A percentile compares a stretch with the other conserved stretches of the same genome.
phyloP scores from a whole-genome alignment of 2,797 vertebrate species.

The Brachymystax lenok region DNA sequence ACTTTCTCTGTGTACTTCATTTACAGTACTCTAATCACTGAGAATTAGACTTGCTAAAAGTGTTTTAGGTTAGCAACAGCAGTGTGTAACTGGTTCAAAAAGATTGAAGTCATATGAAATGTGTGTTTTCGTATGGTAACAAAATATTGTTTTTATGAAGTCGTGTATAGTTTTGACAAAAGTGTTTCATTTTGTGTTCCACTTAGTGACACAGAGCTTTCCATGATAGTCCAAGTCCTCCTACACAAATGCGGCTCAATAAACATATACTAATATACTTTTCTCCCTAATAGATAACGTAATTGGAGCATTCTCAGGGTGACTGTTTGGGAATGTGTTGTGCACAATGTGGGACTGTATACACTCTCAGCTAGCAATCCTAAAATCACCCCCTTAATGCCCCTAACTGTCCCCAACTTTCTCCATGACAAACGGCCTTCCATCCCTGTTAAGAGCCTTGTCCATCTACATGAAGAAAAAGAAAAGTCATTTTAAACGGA shows the following conservation, averaged over 20 bases:
- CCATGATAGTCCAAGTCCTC: not conserved
- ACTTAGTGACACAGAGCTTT: not conserved
- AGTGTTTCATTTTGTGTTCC: no score
- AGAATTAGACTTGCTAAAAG: no score
- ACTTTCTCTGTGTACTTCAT: no score
- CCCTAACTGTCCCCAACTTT: not conserved
- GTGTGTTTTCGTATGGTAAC: no score
- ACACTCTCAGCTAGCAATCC: not conserved
- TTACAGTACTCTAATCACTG: no score
- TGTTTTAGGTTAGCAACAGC: no score
- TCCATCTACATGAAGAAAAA: constrained; percentile 3
- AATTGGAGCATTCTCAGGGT: not conserved
- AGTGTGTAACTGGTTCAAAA: no score
- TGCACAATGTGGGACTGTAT: not conserved
- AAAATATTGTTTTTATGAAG: no score
- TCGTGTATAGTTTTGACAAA: no score
- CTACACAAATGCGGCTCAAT: no score
- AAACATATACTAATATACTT: not conserved
- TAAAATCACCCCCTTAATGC: not conserved
- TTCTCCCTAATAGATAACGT: not conserved
- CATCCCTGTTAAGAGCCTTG: not conserved
- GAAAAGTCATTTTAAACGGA: constrained; percentile 14
- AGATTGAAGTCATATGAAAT: no score
- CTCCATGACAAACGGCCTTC: not conserved
- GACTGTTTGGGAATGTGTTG: not conserved